Evolutionary conservation across 2,797 vertebrate genomes (phyloP), one percentile per base, ranked within the genome.

Genomic region (Ctenopoma kingsleyae): DNA sequence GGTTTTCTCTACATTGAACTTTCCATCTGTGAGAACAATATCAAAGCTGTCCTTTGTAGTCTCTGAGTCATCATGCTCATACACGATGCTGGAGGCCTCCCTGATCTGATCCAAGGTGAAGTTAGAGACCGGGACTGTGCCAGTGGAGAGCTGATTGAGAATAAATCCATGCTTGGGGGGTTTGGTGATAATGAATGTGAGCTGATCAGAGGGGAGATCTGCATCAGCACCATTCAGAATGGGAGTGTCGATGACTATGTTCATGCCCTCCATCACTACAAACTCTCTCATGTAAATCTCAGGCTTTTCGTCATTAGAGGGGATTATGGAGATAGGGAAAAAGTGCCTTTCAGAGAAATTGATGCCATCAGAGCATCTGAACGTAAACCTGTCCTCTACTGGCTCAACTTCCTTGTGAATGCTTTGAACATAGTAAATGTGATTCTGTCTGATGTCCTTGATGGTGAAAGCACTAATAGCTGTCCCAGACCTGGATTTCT

Each of bases 221-320:
- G 89, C 93, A 89, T 99, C 98, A 0, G 91, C 96, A 0, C 95
- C 98, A 0, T 95, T 97, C 82, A 99, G 92, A 81, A 99, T 96
- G 30, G 97, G 97, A 0, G 95, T 98, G 84, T 99, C 96, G 0
- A 99, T 94, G 68, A 97, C 96, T 60, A 99, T 92, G 78, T 97
- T 99, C 97, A 97, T 98, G 76, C 98, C 98, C 86, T 99, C 98
- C 97, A 98, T 97, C 73, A 99, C 97, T 47, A 99, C 94, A 93
- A 99, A 99, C 87, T 99, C 97, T 52, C 97, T 92, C 93, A 96
- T 87, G 78, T 96, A 98, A 61, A 99, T 94, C 85, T 97, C 97
- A 0, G 98, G 98, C 81, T 95, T 96, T 82, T 99, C 98, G 7
- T 99, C 98, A 2, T 98, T 99, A 73, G 95, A 74, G 0, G 97